Conservation (phyloP, 1,140 invertebrate species). For the Conopomorpha cramerella region DNA sequence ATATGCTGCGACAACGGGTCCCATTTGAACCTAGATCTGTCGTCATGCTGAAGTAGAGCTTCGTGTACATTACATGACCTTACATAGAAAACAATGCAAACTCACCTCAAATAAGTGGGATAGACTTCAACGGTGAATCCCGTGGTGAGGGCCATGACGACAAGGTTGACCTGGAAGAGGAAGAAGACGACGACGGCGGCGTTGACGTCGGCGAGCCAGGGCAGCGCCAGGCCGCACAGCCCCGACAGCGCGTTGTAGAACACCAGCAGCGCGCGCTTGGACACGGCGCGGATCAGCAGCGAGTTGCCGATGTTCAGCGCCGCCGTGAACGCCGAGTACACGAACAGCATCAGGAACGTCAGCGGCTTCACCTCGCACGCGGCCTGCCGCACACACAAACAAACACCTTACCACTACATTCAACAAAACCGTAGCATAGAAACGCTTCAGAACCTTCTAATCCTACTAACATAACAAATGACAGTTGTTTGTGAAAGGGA, state of each 20-base stretch:
- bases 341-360: background rate
- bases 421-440: no score
- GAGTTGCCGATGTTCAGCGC: background rate
- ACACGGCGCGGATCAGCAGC: background rate
- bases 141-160: background rate
- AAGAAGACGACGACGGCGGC: background rate
- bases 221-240: background rate
- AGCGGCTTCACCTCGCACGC: background rate
- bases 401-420: no score
- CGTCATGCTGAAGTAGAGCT: no score
- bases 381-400: no score
- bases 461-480: no score
- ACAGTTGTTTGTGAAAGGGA: no score
- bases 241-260: background rate
- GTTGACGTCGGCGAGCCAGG: background rate
- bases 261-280: background rate
- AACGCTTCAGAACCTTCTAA: no score
- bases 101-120: background rate
- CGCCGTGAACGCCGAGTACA: background rate
- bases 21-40: no score
- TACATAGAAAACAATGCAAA: no score
- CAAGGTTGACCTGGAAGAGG: background rate
- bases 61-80: no score
- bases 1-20: no score
- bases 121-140: background rate